Percentiles rank a stretch among this genome's conserved stretches.
Conservation (phyloP, 2,113 vertebrate species). For the Sisor rabdophorus region DNA sequence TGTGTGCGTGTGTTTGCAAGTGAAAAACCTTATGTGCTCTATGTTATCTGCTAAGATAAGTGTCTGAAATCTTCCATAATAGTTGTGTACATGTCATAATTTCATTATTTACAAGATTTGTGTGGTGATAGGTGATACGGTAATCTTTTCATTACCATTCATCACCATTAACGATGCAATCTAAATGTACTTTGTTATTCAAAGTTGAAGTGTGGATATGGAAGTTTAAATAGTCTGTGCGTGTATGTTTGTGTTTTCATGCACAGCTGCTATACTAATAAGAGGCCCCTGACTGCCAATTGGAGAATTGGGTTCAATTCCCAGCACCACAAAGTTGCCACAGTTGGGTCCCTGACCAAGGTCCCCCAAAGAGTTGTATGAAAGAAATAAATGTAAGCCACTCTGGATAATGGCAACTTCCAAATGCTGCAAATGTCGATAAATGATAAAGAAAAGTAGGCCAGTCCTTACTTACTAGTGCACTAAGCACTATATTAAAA, state of each 20-base stretch:
- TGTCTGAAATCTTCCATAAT: neutral
- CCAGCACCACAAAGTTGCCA: no score
- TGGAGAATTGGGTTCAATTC: no score
- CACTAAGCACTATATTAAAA: slow-evolving; percentile 34
- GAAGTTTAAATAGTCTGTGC: neutral
- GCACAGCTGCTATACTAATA: slow-evolving; percentile 21
- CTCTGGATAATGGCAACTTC: no score
- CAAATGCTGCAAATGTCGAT: neutral
- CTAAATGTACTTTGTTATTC: neutral
- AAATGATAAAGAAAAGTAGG: slow-evolving; percentile 32
- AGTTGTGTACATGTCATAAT: no score
- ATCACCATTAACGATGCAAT: neutral
- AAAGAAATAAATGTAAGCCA: no score
- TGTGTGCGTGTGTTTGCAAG: slow-evolving; percentile 1
- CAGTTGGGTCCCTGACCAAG: no score
- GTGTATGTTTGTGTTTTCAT: neutral
- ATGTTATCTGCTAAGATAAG: neutral
- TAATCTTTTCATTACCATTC: neutral
- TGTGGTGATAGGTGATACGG: slow-evolving; percentile 10
- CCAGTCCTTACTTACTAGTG: slow-evolving; percentile 29
- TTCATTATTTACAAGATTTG: neutral
- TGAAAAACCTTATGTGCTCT: neutral
- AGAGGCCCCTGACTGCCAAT: no score
- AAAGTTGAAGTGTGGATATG: neutral
- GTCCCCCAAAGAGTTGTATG: no score